Percentiles rank a stretch among this genome's conserved stretches.
These are phyloP conservation scores for Drosophila santomea DNA, from an alignment of 1,140 invertebrate species.

Conservation along the genomic window DNA sequence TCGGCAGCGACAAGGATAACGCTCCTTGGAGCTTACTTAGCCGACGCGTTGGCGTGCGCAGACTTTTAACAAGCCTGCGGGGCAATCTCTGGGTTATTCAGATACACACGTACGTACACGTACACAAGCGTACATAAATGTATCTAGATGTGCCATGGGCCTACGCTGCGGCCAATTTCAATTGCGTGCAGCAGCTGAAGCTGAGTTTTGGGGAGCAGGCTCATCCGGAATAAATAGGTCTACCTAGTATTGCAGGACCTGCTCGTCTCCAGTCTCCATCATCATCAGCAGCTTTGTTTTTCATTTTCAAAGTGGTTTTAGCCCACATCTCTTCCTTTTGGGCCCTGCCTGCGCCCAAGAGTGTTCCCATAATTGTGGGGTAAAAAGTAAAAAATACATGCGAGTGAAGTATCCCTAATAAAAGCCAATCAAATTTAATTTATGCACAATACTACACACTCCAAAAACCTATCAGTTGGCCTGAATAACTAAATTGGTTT, in stretches of 20 bases:
- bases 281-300: slow-evolving; percentile 18
- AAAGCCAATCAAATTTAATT: background rate
- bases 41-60: slow-evolving; percentile 74
- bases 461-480: no score
- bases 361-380: slow-evolving; percentile 24
- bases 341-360: slow-evolving; percentile 28
- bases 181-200: slow-evolving; percentile 46
- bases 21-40: slow-evolving; percentile 62
- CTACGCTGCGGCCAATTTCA: slow-evolving; percentile 28
- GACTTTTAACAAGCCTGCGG: slow-evolving; percentile 68
- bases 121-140: background rate
- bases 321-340: slow-evolving; percentile 17
- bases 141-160: slow-evolving; percentile 5
- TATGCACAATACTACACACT: no score
- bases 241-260: background rate
- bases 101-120: background rate
- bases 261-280: slow-evolving; percentile 15
- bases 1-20: slow-evolving; percentile 39
- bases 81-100: slow-evolving; percentile 17
- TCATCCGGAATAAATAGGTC: background rate
- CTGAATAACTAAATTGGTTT: no score
- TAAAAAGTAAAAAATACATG: background rate
- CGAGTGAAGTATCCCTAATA: no score
- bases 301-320: slow-evolving; percentile 24
- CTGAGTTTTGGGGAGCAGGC: background rate